A percentile compares a stretch with the other conserved stretches of the same genome.
These are phyloP conservation scores for Chiloscyllium plagiosum DNA, from an alignment of 2,113 vertebrate species.

Conservation along the genomic window DNA sequence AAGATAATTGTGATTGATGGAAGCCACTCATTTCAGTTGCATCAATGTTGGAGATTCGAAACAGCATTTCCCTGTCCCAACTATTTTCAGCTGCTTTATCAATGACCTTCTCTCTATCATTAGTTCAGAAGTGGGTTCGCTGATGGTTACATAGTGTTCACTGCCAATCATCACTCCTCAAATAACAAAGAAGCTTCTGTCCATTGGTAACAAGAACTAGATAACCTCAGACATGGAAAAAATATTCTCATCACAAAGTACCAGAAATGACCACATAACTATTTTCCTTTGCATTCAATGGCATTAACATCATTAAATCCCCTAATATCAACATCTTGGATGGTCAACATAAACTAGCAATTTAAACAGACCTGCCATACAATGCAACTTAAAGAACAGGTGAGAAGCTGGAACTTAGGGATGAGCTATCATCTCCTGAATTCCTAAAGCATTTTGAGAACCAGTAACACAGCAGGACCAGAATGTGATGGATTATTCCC, in stretches of 20 bases:
- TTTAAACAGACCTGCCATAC: neutral
- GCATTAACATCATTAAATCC: neutral
- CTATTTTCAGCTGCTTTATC: no score
- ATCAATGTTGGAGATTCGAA: no score
- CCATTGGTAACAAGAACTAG: neutral
- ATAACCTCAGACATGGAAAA: neutral
- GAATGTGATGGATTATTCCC: no score
- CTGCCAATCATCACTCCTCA: neutral
- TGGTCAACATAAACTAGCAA: neutral
- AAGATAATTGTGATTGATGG: no score
- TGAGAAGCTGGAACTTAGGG: no score
- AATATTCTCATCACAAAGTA: neutral
- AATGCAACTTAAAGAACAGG: neutral
- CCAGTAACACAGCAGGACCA: no score
- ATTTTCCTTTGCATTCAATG: neutral
- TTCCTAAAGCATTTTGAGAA: no score
- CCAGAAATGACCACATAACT: neutral
- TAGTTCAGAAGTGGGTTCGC: neutral
- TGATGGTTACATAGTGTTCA: neutral
- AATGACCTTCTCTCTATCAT: neutral
- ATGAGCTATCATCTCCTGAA: no score
- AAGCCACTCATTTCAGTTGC: neutral
- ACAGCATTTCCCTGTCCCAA: no score
- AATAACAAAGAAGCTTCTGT: neutral
- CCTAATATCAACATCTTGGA: no score